Evolutionary conservation across 2,113 vertebrate genomes (phyloP).

Genomic region (Rissa tridactyla): DNA sequence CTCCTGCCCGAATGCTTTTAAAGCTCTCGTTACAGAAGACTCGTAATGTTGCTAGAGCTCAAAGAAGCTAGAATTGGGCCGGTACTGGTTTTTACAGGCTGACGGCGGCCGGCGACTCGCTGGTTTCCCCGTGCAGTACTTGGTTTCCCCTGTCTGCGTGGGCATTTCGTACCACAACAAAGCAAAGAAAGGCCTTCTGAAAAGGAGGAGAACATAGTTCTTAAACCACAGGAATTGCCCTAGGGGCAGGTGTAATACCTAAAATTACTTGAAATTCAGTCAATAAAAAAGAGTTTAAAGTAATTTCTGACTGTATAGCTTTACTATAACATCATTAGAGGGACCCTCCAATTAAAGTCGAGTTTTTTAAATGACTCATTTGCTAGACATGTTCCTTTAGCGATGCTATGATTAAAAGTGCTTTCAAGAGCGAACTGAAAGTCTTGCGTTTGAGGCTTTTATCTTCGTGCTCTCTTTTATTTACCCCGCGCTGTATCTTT

Average conservation of each 20-base stretch:
- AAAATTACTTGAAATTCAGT: slow-evolving; percentile 30
- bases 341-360: neutral
- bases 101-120: rapidly evolving
- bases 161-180: neutral
- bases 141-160: neutral
- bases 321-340: neutral
- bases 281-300: slow-evolving; percentile 54
- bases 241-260: slow-evolving; percentile 3
- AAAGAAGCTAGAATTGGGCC: neutral
- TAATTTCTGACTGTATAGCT: slow-evolving; percentile 19
- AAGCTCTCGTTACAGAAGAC: neutral
- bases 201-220: neutral
- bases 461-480: neutral
- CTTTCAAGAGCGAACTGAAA: neutral
- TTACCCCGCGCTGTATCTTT: neutral
- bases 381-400: neutral
- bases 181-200: neutral
- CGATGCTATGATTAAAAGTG: neutral
- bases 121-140: neutral
- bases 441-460: neutral
- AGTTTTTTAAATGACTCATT: slow-evolving; percentile 4
- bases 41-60: neutral
- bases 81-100: neutral
- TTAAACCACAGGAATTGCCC: slow-evolving; percentile 48
- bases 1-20: neutral